Percentiles rank a stretch among this genome's conserved stretches.
phyloP scores from a whole-genome alignment of 1,140 invertebrate species.

The Drosophila athabasca region DNA sequence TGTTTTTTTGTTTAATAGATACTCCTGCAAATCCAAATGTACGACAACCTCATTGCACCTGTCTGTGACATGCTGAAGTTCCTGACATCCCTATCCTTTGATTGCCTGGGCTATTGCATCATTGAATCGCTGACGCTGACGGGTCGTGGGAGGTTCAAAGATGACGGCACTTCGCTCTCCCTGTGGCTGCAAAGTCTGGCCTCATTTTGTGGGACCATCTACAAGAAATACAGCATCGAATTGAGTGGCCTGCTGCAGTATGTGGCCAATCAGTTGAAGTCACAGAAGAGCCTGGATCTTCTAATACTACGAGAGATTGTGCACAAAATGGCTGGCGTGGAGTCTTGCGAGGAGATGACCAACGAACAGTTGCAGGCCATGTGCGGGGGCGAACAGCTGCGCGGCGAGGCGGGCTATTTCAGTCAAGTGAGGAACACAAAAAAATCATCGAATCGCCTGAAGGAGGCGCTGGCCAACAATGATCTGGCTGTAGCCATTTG shows the following conservation, averaged over 20 bases:
- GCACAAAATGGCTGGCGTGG: conserved; percentile 99
- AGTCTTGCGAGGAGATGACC: conserved; percentile 98
- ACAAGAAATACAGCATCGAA: conserved; percentile 99
- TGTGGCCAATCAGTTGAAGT: conserved; percentile 98
- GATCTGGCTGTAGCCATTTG: conserved; percentile 96
- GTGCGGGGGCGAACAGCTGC: conserved; percentile 97
- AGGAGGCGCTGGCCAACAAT: conserved; percentile 95
- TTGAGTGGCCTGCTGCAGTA: conserved; percentile 97
- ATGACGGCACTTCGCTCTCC: conserved; percentile 96
- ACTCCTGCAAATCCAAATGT: conserved; percentile 96
- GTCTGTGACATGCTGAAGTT: conserved; percentile 99
- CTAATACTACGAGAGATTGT: conserved; percentile 98
- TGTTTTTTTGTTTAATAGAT: conserved; percentile 85
- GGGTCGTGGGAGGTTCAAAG: conserved; percentile 91
- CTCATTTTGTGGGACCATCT: conserved; percentile 97
- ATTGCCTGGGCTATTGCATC: conserved; percentile 97
- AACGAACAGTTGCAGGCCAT: conserved; percentile 97
- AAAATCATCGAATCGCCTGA: conserved; percentile 96
- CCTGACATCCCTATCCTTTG: conserved; percentile 97
- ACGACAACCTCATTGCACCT: conserved; percentile 98
- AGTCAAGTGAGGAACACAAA: conserved; percentile 98
- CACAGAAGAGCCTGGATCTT: conserved; percentile 97
- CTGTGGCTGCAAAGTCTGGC: conserved; percentile 97
- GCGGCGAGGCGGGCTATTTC: conserved; percentile 98
- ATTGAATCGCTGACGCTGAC: conserved; percentile 94